Percentiles rank a stretch among this genome's conserved stretches.
Evolutionary conservation across 1,140 invertebrate genomes (phyloP).

Genomic region (Campoletis sonorensis): DNA sequence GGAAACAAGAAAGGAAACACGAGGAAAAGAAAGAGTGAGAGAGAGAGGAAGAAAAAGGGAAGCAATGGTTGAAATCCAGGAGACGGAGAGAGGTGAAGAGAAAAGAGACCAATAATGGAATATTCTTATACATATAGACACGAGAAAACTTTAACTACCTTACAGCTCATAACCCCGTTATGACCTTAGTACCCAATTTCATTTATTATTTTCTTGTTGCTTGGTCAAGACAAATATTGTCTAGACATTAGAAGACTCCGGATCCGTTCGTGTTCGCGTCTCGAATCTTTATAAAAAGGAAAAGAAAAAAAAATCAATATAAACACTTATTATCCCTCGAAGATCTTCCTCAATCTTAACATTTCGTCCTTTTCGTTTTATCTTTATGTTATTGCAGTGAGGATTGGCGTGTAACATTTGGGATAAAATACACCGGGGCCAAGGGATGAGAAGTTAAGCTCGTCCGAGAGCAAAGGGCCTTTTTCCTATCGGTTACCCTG

Average conservation of each 20-base stretch:
- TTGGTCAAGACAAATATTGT: conserved; percentile 68
- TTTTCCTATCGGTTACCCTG: conserved; percentile 62
- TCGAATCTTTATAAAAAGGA: conserved; percentile 29
- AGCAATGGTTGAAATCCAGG: conserved; percentile 49
- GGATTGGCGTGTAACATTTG: conserved; percentile 49
- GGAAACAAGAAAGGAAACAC: conserved; percentile 69
- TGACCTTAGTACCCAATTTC: conserved; percentile 62
- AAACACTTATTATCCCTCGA: neutral
- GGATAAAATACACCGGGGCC: conserved; percentile 43
- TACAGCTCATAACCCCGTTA: conserved; percentile 72
- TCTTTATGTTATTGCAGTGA: conserved; percentile 30
- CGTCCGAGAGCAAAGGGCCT: conserved; percentile 49
- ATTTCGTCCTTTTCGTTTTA: conserved; percentile 13
- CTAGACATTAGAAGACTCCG: conserved; percentile 57
- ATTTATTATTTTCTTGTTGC: conserved; percentile 68
- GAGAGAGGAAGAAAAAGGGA: neutral
- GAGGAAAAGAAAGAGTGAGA: conserved; percentile 60
- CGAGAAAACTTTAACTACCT: conserved; percentile 72
- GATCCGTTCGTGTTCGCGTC: conserved; percentile 21
- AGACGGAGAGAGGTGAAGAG: conserved; percentile 31
- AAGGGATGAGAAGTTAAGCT: conserved; percentile 51
- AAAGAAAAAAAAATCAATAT: conserved; percentile 14
- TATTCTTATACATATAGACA: conserved; percentile 31
- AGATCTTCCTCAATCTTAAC: neutral
- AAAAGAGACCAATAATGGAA: neutral